Evolutionary conservation across 2,888 invertebrate species (phyloP).

Genomic region (Abrostola tripartita): DNA sequence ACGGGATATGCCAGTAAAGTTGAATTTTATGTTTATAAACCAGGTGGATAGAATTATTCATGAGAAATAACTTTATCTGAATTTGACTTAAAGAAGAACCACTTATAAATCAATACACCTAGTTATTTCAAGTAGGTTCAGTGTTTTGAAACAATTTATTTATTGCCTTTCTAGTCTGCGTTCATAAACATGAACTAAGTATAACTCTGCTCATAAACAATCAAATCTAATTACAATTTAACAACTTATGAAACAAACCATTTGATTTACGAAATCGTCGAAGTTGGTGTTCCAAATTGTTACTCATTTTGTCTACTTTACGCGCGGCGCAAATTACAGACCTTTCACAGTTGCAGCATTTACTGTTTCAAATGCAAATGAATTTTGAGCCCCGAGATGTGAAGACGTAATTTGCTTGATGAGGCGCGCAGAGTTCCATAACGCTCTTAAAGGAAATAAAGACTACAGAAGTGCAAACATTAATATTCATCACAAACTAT

Average conservation of each 20-base stretch:
- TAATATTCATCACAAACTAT: slow-evolving; percentile 65
- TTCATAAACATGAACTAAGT: background rate
- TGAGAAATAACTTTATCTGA: background rate
- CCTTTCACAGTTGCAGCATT: slow-evolving; percentile 63
- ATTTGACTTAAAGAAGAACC: background rate
- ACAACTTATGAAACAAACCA: slow-evolving; percentile 22
- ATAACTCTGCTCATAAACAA: background rate
- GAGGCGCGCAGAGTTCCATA: slow-evolving; percentile 59
- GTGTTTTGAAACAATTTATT: background rate
- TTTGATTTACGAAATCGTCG: slow-evolving; percentile 38
- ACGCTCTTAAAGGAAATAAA: slow-evolving; percentile 60
- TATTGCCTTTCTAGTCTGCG: background rate
- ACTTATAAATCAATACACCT: too few relatives aligned
- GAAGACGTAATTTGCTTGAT: slow-evolving; percentile 70
- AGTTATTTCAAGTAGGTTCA: background rate
- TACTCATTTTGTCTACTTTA: slow-evolving; percentile 42
- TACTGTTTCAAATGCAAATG: slow-evolving; percentile 72
- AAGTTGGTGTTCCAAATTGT: slow-evolving; percentile 46
- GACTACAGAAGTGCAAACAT: slow-evolving; percentile 58
- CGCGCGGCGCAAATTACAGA: slow-evolving; percentile 53
- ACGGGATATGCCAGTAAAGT: slow-evolving; percentile 70
- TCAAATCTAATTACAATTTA: slow-evolving; percentile 8
- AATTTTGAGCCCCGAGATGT: slow-evolving; percentile 59
- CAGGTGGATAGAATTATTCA: background rate
- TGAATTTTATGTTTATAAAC: slow-evolving; percentile 44